Evolutionary conservation across 2,113 vertebrate species (phyloP).

Genomic region (Ramphastos sulfuratus): DNA sequence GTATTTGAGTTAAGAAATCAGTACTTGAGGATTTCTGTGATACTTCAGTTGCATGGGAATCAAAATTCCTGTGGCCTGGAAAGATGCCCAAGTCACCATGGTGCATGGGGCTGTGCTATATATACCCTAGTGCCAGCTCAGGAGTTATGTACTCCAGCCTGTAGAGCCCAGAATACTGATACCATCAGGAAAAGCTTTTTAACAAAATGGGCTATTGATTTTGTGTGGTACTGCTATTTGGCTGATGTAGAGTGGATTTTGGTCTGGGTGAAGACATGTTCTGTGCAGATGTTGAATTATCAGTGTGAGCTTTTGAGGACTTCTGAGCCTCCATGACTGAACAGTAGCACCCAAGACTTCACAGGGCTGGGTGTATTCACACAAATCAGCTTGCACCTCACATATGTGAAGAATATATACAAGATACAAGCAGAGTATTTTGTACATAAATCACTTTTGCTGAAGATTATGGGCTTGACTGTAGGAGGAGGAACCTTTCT

Average conservation of each 20-base stretch:
- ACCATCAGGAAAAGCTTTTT: neutral
- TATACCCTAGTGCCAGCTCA: neutral
- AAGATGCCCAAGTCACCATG: neutral
- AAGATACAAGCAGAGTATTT: neutral
- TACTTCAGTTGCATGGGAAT: neutral
- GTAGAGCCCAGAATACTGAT: neutral
- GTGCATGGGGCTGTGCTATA: neutral
- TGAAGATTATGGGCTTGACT: neutral
- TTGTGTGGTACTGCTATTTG: neutral
- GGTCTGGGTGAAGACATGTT: neutral
- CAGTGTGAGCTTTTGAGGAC: neutral
- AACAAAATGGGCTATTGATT: neutral
- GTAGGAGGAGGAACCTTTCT: neutral
- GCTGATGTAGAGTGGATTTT: neutral
- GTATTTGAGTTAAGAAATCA: too few species aligned
- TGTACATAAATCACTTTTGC: neutral
- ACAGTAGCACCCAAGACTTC: neutral
- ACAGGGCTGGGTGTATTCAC: rapidly evolving
- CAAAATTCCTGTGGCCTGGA: neutral
- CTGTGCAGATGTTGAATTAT: neutral
- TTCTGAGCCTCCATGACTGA: neutral
- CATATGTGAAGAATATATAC: neutral
- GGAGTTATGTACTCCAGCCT: neutral
- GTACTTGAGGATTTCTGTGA: neutral
- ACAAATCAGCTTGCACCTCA: neutral